A percentile compares a stretch with the other conserved stretches of the same genome.
Evolutionary conservation across 2,113 vertebrate species (phyloP).

Genomic region (Malurus melanocephalus): DNA sequence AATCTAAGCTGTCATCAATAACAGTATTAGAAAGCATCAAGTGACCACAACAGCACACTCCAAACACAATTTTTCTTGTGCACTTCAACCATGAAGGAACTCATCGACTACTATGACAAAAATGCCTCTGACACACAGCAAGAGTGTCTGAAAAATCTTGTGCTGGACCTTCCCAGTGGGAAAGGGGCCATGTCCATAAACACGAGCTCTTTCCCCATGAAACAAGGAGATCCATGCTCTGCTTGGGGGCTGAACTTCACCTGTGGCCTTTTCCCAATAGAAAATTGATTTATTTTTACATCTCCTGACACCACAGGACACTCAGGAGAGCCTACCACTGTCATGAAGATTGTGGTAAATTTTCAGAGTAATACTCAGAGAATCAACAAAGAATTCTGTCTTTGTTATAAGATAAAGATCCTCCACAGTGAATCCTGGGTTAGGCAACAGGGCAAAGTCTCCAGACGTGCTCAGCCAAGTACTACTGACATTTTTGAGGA

Average conservation of each 20-base stretch:
- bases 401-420: not conserved
- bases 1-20: not conserved
- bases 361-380: not conserved
- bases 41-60: not conserved
- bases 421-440: fast-evolving
- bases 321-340: not conserved
- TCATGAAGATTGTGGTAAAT: not conserved
- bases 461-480: not conserved
- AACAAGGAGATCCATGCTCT: too few species aligned
- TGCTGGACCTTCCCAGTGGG: not conserved
- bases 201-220: fast-evolving
- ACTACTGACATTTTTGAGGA: not conserved
- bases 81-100: not conserved
- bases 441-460: not conserved
- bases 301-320: not conserved
- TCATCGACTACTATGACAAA: not conserved
- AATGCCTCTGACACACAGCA: not conserved
- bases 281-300: not conserved
- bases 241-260: not conserved
- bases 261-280: not conserved
- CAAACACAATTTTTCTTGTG: not conserved
- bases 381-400: not conserved
- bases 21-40: not conserved
- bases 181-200: not conserved
- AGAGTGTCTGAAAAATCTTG: not conserved